Evolutionary conservation across 2,113 vertebrate species (phyloP), one percentile per base, ranked within the genome.

Genomic region (Perca flavescens): DNA sequence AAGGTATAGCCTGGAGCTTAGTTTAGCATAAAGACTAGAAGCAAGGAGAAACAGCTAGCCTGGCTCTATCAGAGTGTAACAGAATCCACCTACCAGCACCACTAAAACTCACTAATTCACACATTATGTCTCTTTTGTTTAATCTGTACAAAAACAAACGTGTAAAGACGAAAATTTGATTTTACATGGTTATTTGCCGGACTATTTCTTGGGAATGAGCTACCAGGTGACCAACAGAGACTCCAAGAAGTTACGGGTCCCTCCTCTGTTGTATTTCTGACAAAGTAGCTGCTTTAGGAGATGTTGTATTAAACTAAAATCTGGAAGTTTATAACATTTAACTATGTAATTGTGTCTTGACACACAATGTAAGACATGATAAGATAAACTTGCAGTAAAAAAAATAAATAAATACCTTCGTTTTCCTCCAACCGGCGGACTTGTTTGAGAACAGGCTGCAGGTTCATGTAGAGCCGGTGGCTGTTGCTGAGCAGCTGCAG

Each of bases 401-500:
- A n/a, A 14, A 22, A 25, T 1, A n/a, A n/a, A n/a, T n/a, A 14
- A 22, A 25, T 94, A 99, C 98, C 98, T 96, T 99, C 98, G 0
- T 96, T 98, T 80, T 99, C 98, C 90, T 99, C 98, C 81, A 99
- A 94, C 65, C 95, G 93, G 28, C 98, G 96, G 82, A 99, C 97
- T 82, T 99, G 98, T 78, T 97, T 97, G 88, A 99, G 95, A 47
- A 99, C 85, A 0, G 98, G 98, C 93, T 99, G 98, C 87, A 99
- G 96, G 91, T 99, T 99, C 97, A 99, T 99, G 94, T 98, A 98
- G 82, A 99, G 97, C 14, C 97, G 95, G 88, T 99, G 98, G 94
- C 98, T 99, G 94, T 97, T 98, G 95, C 98, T 99, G 67, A 99
- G 96, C 62, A 99, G 96, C 89, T 99, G 97, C 74, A 99, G 96